Evolutionary conservation across 1,140 invertebrate species (phyloP).

Genomic region (Caenorhabditis latens): DNA sequence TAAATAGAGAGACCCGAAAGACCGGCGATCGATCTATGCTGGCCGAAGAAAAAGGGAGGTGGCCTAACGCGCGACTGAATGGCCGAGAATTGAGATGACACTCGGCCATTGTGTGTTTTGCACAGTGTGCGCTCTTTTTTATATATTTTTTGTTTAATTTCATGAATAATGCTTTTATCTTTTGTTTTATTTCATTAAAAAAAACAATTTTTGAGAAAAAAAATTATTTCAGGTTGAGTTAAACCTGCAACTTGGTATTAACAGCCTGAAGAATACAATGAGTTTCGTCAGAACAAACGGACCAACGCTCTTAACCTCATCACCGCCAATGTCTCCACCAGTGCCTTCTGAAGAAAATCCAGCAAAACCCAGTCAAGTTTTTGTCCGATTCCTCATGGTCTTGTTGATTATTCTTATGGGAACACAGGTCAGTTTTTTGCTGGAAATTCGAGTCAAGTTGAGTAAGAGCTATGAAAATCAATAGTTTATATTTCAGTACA

Average conservation of each 20-base stretch:
- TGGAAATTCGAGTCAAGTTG: background rate
- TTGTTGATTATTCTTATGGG: too few relatives aligned
- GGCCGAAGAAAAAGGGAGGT: background rate
- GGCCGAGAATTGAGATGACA: background rate
- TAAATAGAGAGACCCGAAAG: background rate
- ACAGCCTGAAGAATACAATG: too few relatives aligned
- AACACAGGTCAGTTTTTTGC: background rate
- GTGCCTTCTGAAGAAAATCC: too few relatives aligned
- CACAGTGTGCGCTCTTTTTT: background rate
- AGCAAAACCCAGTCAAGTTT: too few relatives aligned
- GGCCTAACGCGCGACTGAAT: background rate
- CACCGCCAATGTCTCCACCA: too few relatives aligned
- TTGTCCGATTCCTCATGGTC: too few relatives aligned
- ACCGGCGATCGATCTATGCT: background rate
- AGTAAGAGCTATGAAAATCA: background rate
- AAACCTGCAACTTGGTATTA: too few relatives aligned
- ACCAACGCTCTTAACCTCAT: too few relatives aligned
- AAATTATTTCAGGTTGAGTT: too few relatives aligned
- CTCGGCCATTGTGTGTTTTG: background rate
- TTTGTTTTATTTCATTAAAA: background rate
- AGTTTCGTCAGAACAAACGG: too few relatives aligned
- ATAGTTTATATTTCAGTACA: constrained; percentile 12
- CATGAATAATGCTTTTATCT: background rate
- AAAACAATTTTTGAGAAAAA: background rate
- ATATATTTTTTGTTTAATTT: background rate